A percentile compares a stretch with the other conserved stretches of the same genome.
These are phyloP conservation scores for Philotrypesis tridentata DNA, from an alignment of 1,140 invertebrate species.

Conservation along the genomic window DNA sequence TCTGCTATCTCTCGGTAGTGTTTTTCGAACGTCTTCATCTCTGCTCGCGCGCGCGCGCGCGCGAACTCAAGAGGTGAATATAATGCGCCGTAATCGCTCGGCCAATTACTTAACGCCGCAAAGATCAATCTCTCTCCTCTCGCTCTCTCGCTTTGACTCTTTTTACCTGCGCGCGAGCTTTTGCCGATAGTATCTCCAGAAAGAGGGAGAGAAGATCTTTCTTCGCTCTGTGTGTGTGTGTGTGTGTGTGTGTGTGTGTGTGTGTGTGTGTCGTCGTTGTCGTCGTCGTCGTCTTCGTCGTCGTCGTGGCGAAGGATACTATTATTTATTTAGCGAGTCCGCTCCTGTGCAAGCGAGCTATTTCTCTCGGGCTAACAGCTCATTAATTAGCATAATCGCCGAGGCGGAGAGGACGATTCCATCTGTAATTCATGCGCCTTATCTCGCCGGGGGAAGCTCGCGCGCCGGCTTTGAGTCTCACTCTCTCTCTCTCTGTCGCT, in stretches of 20 bases:
- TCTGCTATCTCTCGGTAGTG: slow-evolving; percentile 58
- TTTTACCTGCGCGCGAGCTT: slow-evolving; percentile 43
- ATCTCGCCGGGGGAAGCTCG: not conserved
- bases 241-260: too few relatives aligned
- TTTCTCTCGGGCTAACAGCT: slow-evolving; percentile 60
- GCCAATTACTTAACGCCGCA: slow-evolving; percentile 71
- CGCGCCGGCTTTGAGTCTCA: too few relatives aligned
- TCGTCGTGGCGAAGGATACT: too few relatives aligned
- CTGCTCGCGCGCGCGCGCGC: slow-evolving; percentile 21
- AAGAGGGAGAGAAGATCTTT: not conserved
- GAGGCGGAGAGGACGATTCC: not conserved
- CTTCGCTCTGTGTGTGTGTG: not conserved
- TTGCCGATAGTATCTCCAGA: slow-evolving; percentile 50
- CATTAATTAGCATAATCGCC: slow-evolving; percentile 50
- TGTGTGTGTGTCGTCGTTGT: too few relatives aligned
- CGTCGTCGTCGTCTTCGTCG: too few relatives aligned
- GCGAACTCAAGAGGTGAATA: slow-evolving; percentile 63
- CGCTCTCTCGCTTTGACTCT: slow-evolving; percentile 40
- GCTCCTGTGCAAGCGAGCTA: slow-evolving; percentile 68
- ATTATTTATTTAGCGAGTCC: slow-evolving; percentile 41
- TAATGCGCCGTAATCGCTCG: slow-evolving; percentile 71
- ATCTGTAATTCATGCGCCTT: not conserved
- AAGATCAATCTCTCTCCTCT: slow-evolving; percentile 63
- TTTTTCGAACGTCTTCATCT: slow-evolving; percentile 16
- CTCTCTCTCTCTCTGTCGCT: not conserved